These are phyloP conservation scores for Conomelus anceps DNA, from an alignment of 2,888 invertebrate genomes.

Conservation along the genomic window DNA sequence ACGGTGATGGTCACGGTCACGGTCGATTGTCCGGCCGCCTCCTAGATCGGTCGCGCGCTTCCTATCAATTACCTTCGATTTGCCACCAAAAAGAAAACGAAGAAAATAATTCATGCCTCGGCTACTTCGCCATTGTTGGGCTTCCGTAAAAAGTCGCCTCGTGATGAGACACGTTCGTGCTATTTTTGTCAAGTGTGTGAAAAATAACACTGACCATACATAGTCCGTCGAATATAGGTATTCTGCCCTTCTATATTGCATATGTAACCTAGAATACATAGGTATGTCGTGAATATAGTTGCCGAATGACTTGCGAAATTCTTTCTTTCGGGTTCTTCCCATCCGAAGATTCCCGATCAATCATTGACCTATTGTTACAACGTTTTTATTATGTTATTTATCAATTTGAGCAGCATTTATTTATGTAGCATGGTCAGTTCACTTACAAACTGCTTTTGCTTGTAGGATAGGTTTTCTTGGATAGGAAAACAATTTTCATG, in stretches of 20 bases:
- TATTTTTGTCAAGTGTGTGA: background rate
- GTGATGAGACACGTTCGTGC: background rate
- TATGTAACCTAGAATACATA: background rate
- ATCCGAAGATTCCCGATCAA: background rate
- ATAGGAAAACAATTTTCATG: background rate
- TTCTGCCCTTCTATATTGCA: background rate
- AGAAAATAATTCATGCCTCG: background rate
- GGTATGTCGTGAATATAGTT: background rate
- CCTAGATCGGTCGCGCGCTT: background rate
- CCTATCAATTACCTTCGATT: background rate
- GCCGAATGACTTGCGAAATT: background rate
- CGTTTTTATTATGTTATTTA: background rate
- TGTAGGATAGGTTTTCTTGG: background rate
- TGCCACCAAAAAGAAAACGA: background rate
- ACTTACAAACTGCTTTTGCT: background rate
- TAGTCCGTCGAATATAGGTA: background rate
- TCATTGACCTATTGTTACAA: background rate
- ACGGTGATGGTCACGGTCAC: background rate
- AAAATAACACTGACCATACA: background rate
- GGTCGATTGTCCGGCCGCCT: background rate
- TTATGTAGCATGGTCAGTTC: background rate
- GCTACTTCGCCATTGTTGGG: background rate
- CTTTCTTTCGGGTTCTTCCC: background rate
- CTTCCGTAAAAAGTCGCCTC: background rate
- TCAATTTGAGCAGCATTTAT: background rate